Evolutionary conservation across 2,888 invertebrate genomes (phyloP).

Genomic region (Seira ritae): DNA sequence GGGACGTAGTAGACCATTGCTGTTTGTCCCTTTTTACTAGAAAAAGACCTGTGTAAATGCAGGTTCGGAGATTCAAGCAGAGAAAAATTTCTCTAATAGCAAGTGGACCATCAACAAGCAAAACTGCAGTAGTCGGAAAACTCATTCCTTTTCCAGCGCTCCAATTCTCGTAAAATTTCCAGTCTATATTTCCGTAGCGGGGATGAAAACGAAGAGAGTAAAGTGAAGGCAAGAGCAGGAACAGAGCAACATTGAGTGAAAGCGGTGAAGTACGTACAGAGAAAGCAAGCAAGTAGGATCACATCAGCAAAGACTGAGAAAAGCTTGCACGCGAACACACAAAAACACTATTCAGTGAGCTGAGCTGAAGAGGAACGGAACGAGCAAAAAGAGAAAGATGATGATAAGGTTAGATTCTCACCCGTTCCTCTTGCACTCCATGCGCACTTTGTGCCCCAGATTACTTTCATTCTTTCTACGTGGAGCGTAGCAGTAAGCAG

Average conservation of each 20-base stretch:
- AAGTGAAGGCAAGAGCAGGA: conserved; percentile 34
- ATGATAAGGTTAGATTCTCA: conserved; percentile 69
- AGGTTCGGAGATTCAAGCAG: background rate
- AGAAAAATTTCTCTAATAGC: conserved; percentile 6
- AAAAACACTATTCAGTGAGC: conserved; percentile 17
- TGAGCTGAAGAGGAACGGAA: conserved; percentile 61
- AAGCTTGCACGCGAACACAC: conserved; percentile 47
- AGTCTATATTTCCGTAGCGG: background rate
- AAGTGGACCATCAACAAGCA: background rate
- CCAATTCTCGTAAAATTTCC: background rate
- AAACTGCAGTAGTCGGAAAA: conserved; percentile 20
- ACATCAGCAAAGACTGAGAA: conserved; percentile 29
- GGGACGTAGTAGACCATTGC: background rate
- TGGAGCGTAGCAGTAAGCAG: conserved; percentile 38
- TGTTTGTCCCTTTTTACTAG: conserved; percentile 32
- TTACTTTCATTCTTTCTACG: conserved; percentile 63
- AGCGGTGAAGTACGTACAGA: conserved; percentile 24
- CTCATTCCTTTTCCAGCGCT: background rate
- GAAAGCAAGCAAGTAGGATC: conserved; percentile 28
- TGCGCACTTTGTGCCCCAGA: conserved; percentile 71
- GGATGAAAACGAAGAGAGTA: background rate
- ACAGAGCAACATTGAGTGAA: conserved; percentile 17
- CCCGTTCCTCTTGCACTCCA: conserved; percentile 66
- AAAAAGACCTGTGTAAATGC: background rate
- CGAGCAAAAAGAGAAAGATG: conserved; percentile 62